Evolutionary conservation across 2,888 invertebrate genomes (phyloP).

Genomic region (Acronicta psi): DNA sequence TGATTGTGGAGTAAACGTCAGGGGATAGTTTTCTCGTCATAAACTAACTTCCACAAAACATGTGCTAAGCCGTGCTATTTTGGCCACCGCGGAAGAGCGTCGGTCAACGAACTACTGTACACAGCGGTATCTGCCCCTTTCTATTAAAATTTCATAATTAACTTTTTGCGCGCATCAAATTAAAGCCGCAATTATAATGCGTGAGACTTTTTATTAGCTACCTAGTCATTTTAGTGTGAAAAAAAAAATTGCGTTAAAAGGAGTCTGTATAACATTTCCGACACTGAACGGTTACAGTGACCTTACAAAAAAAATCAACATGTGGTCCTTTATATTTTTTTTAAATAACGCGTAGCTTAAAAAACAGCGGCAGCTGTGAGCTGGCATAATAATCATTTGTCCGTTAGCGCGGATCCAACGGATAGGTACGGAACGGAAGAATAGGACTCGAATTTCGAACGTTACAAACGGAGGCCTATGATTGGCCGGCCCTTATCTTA

Average conservation of each 20-base stretch:
- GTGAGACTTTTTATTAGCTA: conserved; percentile 23
- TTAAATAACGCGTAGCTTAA: background rate
- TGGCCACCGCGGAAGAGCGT: conserved; percentile 71
- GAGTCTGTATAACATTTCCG: background rate
- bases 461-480: conserved; percentile 69
- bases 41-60: conserved; percentile 51
- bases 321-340: background rate
- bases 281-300: no score
- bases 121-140: conserved; percentile 61
- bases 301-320: background rate
- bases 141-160: conserved; percentile 62
- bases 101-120: conserved; percentile 71
- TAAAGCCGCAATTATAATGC: conserved; percentile 37
- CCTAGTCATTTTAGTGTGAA: conserved; percentile 2
- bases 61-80: conserved; percentile 69
- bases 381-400: conserved; percentile 47
- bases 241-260: background rate
- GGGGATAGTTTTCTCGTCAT: conserved; percentile 42
- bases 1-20: conserved; percentile 25
- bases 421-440: conserved; percentile 12
- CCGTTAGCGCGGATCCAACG: conserved; percentile 32
- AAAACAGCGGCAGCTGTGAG: conserved; percentile 17
- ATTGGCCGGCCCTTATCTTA: conserved; percentile 84
- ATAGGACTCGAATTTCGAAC: conserved; percentile 67
- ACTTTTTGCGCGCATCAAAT: conserved; percentile 52